These are phyloP conservation scores for Ectobius pallidus DNA, from an alignment of 2,888 invertebrate species.

Conservation along the genomic window DNA sequence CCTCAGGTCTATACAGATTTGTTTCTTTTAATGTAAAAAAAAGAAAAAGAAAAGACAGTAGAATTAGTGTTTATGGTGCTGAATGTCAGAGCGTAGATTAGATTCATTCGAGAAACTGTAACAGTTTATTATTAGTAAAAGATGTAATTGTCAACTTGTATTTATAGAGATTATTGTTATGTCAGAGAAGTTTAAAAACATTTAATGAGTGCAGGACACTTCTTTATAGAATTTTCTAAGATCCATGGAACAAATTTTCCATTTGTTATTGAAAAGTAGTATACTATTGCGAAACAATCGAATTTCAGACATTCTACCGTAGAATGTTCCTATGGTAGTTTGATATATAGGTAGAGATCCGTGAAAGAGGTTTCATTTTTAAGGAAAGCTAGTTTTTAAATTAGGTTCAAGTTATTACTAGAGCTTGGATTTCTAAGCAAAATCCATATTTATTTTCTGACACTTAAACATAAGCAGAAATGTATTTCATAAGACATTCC, in stretches of 20 bases:
- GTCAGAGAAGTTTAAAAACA: slow-evolving; percentile 20
- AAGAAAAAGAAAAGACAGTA: slow-evolving; percentile 36
- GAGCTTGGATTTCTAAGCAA: too few relatives aligned
- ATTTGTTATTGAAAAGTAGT: slow-evolving; percentile 24
- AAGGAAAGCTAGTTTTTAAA: too few relatives aligned
- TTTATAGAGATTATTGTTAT: slow-evolving; percentile 26
- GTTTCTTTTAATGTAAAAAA: slow-evolving; percentile 10
- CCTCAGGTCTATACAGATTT: slow-evolving; percentile 29
- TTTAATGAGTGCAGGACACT: slow-evolving; percentile 41
- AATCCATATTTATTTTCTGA: too few relatives aligned
- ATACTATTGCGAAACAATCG: slow-evolving; percentile 12
- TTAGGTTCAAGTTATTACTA: too few relatives aligned
- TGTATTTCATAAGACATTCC: too few relatives aligned
- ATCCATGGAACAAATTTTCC: slow-evolving; percentile 3
- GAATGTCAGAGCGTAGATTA: neutral
- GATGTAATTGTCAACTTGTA: slow-evolving; percentile 29
- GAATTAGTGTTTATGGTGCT: slow-evolving; percentile 26
- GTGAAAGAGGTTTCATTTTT: too few relatives aligned
- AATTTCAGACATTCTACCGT: slow-evolving; percentile 18
- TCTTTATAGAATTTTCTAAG: slow-evolving; percentile 36
- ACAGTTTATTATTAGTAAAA: slow-evolving; percentile 20
- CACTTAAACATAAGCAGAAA: too few relatives aligned
- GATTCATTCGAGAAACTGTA: slow-evolving; percentile 9
- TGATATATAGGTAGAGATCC: too few relatives aligned
- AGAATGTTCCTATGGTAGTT: slow-evolving; percentile 20